These are phyloP conservation scores for Drosophila mimetica DNA, from an alignment of 2,888 invertebrate species.

Conservation along the genomic window DNA sequence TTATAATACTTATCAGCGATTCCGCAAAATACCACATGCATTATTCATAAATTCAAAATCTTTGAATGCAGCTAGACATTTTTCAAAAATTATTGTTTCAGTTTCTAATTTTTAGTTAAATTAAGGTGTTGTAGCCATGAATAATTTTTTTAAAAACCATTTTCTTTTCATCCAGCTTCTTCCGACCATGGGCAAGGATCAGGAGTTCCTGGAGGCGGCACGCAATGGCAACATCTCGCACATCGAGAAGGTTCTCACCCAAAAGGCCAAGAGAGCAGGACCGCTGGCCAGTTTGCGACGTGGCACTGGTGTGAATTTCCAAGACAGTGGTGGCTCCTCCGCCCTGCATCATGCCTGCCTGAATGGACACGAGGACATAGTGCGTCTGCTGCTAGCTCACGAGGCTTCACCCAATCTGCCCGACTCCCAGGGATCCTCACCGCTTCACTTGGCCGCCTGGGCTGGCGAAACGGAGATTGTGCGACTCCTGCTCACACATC, in stretches of 20 bases:
- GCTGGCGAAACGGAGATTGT: slow-evolving; percentile 96
- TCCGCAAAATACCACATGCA: too few species aligned
- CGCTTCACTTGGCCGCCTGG: slow-evolving; percentile 97
- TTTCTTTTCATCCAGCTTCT: slow-evolving; percentile 1
- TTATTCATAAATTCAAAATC: too few species aligned
- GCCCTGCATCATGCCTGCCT: slow-evolving; percentile 97
- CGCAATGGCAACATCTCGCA: slow-evolving; percentile 94
- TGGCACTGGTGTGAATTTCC: slow-evolving; percentile 95
- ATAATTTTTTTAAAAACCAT: too few species aligned
- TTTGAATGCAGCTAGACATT: too few species aligned
- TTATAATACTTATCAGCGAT: too few species aligned
- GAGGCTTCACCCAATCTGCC: slow-evolving; percentile 93
- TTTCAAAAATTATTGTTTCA: too few species aligned
- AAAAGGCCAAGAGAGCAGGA: slow-evolving; percentile 96
- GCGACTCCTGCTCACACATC: slow-evolving; percentile 91
- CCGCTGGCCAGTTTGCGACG: slow-evolving; percentile 95
- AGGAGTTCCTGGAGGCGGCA: slow-evolving; percentile 97
- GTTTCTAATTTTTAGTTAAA: too few species aligned
- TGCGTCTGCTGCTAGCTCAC: slow-evolving; percentile 91
- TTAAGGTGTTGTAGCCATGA: too few species aligned
- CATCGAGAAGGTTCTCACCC: slow-evolving; percentile 95
- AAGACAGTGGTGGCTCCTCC: slow-evolving; percentile 96
- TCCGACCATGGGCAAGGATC: slow-evolving; percentile 95
- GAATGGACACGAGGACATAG: slow-evolving; percentile 96
- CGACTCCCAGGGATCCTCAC: slow-evolving; percentile 95